Evolutionary conservation across 1,140 invertebrate genomes (phyloP).

Genomic region (Cydia amplana): DNA sequence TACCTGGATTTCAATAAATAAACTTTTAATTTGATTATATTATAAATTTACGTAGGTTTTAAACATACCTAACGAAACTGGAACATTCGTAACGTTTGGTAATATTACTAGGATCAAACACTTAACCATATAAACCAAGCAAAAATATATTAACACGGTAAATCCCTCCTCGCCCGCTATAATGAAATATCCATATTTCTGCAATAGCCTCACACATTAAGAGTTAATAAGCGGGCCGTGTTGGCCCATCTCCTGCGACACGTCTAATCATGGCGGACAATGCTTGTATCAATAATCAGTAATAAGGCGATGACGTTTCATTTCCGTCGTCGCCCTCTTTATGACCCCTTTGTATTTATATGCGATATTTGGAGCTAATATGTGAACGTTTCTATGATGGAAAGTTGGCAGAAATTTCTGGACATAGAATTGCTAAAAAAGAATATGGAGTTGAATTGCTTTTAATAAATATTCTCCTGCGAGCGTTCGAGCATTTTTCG

Average conservation of each 20-base stretch:
- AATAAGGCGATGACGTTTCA: conserved; percentile 76
- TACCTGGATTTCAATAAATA: no score
- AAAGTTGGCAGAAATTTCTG: neutral
- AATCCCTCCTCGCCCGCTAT: neutral
- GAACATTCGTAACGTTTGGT: no score
- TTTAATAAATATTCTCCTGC: no score
- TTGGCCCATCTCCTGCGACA: conserved; percentile 7
- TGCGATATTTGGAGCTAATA: conserved; percentile 57
- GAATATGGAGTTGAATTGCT: no score
- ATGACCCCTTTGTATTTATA: conserved; percentile 65
- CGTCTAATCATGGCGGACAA: conserved; percentile 28
- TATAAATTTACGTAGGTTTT: no score
- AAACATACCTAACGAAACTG: no score
- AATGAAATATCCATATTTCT: conserved; percentile 23
- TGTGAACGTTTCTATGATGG: conserved; percentile 35
- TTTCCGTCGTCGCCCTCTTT: conserved; percentile 56
- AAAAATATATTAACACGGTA: neutral
- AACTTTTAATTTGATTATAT: no score
- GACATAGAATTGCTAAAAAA: no score
- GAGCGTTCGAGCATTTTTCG: no score
- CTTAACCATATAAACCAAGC: neutral
- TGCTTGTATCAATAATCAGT: conserved; percentile 71
- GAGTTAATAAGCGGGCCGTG: conserved; percentile 13
- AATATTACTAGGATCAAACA: neutral
- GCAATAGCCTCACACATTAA: conserved; percentile 11